Percentiles rank a stretch among this genome's conserved stretches.
phyloP scores from a whole-genome alignment of 2,113 vertebrate genomes.

The Oriolus oriolus region DNA sequence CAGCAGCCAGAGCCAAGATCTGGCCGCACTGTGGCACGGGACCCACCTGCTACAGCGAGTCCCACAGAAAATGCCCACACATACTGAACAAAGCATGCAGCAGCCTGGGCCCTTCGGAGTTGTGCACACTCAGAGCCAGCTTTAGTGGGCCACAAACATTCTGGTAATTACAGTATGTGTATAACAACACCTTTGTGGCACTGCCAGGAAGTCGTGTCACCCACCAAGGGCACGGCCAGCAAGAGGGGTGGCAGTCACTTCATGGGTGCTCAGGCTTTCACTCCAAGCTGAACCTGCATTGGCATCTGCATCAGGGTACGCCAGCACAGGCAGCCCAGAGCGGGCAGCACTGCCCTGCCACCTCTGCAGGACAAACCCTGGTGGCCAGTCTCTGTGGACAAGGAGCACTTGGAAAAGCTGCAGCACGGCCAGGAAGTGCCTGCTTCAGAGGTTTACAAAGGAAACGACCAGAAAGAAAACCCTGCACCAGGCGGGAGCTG shows the following conservation, averaged over 20 bases:
- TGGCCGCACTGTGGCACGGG: accelerated
- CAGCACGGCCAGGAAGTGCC: not conserved
- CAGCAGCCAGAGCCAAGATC: not conserved
- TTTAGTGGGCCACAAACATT: not conserved
- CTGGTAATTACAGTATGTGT: not conserved
- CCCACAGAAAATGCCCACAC: accelerated
- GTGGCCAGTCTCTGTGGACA: not conserved
- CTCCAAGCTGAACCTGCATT: not conserved
- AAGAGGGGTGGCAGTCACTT: not conserved
- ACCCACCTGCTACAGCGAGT: not conserved
- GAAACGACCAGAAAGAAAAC: not conserved
- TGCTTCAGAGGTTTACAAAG: not conserved
- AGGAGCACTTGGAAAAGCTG: not conserved
- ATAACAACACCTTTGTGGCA: not conserved
- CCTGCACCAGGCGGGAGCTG: accelerated
- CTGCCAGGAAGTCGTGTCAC: not conserved
- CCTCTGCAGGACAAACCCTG: not conserved
- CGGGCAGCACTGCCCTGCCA: not conserved
- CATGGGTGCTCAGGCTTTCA: not conserved
- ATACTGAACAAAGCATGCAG: not conserved
- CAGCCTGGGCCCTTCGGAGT: not conserved
- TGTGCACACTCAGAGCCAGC: not conserved
- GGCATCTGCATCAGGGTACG: not conserved
- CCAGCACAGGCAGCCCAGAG: not conserved
- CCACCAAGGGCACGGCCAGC: not conserved